Base-by-base conservation (phyloP, 2,888 invertebrate genomes). In the Matsumyia berberina region DNA sequence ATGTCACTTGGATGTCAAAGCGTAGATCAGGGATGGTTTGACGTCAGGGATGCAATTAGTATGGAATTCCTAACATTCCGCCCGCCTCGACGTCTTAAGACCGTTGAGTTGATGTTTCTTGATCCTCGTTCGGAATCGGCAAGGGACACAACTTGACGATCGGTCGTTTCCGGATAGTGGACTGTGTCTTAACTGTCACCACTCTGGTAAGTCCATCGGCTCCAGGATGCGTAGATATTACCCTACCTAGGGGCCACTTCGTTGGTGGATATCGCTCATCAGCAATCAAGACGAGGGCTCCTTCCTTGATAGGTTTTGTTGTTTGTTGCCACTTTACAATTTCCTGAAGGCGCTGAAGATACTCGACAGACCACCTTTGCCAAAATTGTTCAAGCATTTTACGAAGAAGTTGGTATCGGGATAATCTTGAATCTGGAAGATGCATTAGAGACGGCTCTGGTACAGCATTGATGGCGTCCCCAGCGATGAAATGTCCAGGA, bases 401-500 rank as follows among this genome's bases (percentile, higher is more conserved):
- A 0, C 64, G 24, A 8, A 49, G n/a, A 17, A 31, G 66, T 24
- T 64, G 51, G 17, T 58, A 46, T 4, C 67, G 53, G 11, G 42
- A 53, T 29, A 51, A 15, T 51, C 15, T 51, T 24, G 39, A 66
- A 2, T 37, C 29, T 17, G n/a, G 49, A 9, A 46, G 9, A 35
- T 49, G 46, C 0, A 35, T 33, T 17, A 49, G 35, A 17, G 49
- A 49, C n/a, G 66, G 51, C 12, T 51, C 51, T 33, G 66, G 39
- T 17, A 53, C 53, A 29, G 53, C 17, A 8, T 66, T 66, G 35
- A 51, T 51, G 9, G 76, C 64, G 9, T 55, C 46, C 15, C 64
- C 74, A 53, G 49, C 31, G 5, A 70, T 58, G 33, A 74, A 72
- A 51, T 82, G 77, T n/a, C 72, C 77, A 19, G 80, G 83, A n/a